These are phyloP conservation scores for Papilio xuthus DNA, from an alignment of 1,140 invertebrate species.

Conservation along the genomic window DNA sequence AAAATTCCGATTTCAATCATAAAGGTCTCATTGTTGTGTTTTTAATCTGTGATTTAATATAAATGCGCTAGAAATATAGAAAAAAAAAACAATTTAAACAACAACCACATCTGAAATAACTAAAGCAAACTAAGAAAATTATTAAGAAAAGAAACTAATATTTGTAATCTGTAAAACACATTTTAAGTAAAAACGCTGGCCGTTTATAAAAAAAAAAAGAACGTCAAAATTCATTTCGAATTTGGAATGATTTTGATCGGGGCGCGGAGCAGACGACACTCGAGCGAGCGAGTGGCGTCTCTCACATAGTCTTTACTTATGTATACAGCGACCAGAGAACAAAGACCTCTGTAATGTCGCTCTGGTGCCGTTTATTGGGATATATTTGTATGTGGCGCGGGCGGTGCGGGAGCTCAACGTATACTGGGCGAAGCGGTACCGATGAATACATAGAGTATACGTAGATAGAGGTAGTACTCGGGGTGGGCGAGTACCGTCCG, in stretches of 20 bases:
- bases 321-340: slow-evolving; percentile 53
- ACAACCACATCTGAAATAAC: neutral
- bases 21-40: neutral
- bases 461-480: slow-evolving; percentile 62
- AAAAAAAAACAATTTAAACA: neutral
- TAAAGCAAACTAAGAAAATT: neutral
- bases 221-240: slow-evolving; percentile 73
- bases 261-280: slow-evolving; percentile 77
- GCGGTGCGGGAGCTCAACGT: slow-evolving; percentile 50
- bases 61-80: neutral
- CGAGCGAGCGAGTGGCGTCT: slow-evolving; percentile 67
- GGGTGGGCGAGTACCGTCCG: slow-evolving; percentile 69
- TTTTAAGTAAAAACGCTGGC: slow-evolving; percentile 24
- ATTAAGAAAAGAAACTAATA: neutral
- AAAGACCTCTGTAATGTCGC: slow-evolving; percentile 61
- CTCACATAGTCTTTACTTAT: slow-evolving; percentile 72
- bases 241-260: slow-evolving; percentile 75
- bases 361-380: slow-evolving; percentile 36
- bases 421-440: slow-evolving; percentile 59
- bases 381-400: slow-evolving; percentile 40
- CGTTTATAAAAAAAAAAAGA: slow-evolving; percentile 45
- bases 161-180: neutral
- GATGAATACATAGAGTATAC: slow-evolving; percentile 62
- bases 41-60: neutral
- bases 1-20: neutral